A percentile compares a stretch with the other conserved stretches of the same genome.
phyloP scores from a whole-genome alignment of 2,113 vertebrate genomes.

The Sebastes fasciatus region DNA sequence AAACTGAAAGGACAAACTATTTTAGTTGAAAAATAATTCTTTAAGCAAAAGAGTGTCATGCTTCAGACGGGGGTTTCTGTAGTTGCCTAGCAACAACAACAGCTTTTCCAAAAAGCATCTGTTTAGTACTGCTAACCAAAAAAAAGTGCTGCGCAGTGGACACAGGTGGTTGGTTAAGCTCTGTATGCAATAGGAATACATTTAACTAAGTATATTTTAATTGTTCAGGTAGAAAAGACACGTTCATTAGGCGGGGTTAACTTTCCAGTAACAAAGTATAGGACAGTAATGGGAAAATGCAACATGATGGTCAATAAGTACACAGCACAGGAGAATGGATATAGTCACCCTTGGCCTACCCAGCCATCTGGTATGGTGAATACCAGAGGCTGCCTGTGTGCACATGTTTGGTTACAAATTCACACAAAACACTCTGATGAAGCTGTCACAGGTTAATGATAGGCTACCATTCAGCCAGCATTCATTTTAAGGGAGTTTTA shows the following conservation, averaged over 20 bases:
- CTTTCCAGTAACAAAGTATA: slow-evolving; percentile 1
- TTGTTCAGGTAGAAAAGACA: not conserved
- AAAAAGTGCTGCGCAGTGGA: slow-evolving; percentile 46
- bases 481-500: slow-evolving; percentile 1
- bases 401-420: not conserved
- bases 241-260: not conserved
- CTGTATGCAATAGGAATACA: slow-evolving; percentile 25
- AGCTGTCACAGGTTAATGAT: not conserved
- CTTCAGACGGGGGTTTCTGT: slow-evolving; percentile 66
- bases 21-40: slow-evolving; percentile 72
- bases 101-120: slow-evolving; percentile 78
- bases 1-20: slow-evolving; percentile 68
- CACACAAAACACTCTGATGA: not conserved
- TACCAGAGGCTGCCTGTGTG: not conserved
- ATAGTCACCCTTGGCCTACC: not conserved
- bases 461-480: slow-evolving; percentile 14
- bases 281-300: not conserved
- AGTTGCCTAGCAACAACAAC: slow-evolving; percentile 81
- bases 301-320: slow-evolving; percentile 3
- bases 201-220: not conserved
- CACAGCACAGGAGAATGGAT: slow-evolving; percentile 1
- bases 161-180: slow-evolving; percentile 68
- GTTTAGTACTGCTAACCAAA: slow-evolving; percentile 66
- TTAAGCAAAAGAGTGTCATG: slow-evolving; percentile 67
- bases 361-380: slow-evolving; percentile 14